Percentiles rank a stretch among this genome's conserved stretches.
phyloP scores from a whole-genome alignment of 92 coral and sea anemone genomes.

The Scolanthus callimorphus region DNA sequence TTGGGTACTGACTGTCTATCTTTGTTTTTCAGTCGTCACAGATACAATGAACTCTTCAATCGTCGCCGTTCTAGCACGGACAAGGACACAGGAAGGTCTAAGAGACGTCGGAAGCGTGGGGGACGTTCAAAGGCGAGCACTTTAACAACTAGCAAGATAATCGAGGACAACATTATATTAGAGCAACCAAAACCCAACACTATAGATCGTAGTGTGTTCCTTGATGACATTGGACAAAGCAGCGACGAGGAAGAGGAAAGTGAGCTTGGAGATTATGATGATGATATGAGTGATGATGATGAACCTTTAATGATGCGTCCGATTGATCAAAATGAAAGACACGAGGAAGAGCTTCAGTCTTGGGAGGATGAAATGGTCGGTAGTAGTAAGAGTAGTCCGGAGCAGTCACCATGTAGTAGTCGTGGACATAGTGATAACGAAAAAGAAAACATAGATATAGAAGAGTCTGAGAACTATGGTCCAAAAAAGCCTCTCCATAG shows the following conservation, averaged over 20 bases:
- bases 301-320: neutral
- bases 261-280: slow-evolving; percentile 2
- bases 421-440: slow-evolving; percentile 2
- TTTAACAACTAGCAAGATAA: slow-evolving; percentile 1
- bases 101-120: slow-evolving; percentile 27
- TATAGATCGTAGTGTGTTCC: slow-evolving; percentile 10
- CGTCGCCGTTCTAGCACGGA: slow-evolving; percentile 38
- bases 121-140: slow-evolving; percentile 34
- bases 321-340: no score
- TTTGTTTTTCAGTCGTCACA: slow-evolving; percentile 56
- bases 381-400: no score
- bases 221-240: neutral
- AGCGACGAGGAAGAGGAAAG: slow-evolving; percentile 13
- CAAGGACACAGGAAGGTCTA: slow-evolving; percentile 35
- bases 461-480: neutral
- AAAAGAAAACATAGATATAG: slow-evolving; percentile 5
- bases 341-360: slow-evolving; percentile 7
- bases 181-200: slow-evolving; percentile 10
- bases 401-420: slow-evolving; percentile 3
- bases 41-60: slow-evolving; percentile 69
- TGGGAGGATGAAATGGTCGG: slow-evolving; percentile 14
- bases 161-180: neutral
- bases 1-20: no score
- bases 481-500: slow-evolving; percentile 34
- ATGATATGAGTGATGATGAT: slow-evolving; percentile 3